A percentile compares a stretch with the other conserved stretches of the same genome.
Evolutionary conservation across 2,888 invertebrate genomes (phyloP).

Genomic region (Athrips mouffetella): DNA sequence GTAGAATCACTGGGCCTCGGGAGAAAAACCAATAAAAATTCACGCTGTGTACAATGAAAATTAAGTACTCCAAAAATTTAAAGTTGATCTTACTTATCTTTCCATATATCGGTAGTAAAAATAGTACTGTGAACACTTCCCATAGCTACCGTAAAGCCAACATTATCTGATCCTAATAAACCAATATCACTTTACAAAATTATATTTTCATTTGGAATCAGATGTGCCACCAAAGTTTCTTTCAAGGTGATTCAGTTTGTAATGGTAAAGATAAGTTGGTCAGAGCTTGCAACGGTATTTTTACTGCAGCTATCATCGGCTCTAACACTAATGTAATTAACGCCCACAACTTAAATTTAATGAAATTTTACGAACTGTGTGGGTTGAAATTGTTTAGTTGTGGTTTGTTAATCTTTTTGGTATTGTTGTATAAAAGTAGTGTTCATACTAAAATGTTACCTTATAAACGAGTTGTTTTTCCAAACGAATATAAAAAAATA

Average conservation of each 20-base stretch:
- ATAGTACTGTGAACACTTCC: constrained; percentile 30
- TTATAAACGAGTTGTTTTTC: neutral
- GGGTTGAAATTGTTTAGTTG: constrained; percentile 8
- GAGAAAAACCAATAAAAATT: too few species aligned
- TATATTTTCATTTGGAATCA: neutral
- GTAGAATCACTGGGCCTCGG: too few species aligned
- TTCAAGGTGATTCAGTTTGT: neutral
- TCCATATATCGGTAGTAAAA: constrained; percentile 32
- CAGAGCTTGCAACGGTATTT: constrained; percentile 40
- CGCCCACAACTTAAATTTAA: constrained; percentile 37
- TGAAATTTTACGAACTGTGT: constrained; percentile 11
- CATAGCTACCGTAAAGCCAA: constrained; percentile 40
- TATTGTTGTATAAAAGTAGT: neutral
- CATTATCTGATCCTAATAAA: constrained; percentile 43
- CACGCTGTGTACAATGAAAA: constrained; percentile 2
- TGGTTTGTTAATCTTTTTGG: neutral
- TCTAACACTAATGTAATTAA: constrained; percentile 48
- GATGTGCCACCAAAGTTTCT: neutral
- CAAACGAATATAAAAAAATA: neutral
- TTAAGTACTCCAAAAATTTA: constrained; percentile 13
- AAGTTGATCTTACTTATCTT: constrained; percentile 8
- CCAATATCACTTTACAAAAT: constrained; percentile 30
- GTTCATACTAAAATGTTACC: neutral
- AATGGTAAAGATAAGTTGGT: constrained; percentile 12
- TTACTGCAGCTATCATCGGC: constrained; percentile 35